Base-by-base conservation (phyloP, 2,797 vertebrate species). In the Taeniopygia guttata region DNA sequence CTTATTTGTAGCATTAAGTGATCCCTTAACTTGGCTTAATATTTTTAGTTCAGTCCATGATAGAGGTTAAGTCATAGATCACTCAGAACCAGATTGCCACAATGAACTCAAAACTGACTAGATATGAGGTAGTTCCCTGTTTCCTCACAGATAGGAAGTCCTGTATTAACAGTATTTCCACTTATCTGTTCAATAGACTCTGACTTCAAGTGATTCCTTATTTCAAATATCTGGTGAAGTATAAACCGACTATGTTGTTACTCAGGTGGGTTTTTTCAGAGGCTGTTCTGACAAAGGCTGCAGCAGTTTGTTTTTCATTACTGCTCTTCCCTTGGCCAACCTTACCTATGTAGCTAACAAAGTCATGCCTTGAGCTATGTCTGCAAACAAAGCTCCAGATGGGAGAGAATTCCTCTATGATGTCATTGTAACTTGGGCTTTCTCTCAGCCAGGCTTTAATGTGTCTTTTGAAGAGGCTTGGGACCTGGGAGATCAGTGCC, bases 81-180 rank as follows among this genome's bases (percentile, higher is more conserved):
- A 36, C 21, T 82, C 2, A 0, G 40, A 73, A 38, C 17, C 0
- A 0, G 32, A 48, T 73, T 22, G 30, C 49, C 34, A 63, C 40
- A 45, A 13, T 48, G 60, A 83, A 51, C 40, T 69, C 51, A 60
- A 45, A 75, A 36, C 27, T 16, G 26, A 43, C 26, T 45, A 2
- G 23, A 16, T 59, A 23, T 5, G 32, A 43, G 48, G 29, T 1
- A 1, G 14, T 36, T 76, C 48, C 48, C 3, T 48, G 4, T 34
- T 42, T 62, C 20, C 55, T 86, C 13, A 1, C 8, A 38, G 11
- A 11, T 3, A 11, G 11, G 34, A 45, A 55, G 32, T 77, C 59
- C 34, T 34, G 5, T n/a, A 14, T 13, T 54, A n/a, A 30, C 7
- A 30, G 0, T 58, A 32, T 68, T 85, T 85, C 60, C 32, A 21